Base-by-base conservation (phyloP, 2,113 vertebrate species). In the Petroica traversi region DNA sequence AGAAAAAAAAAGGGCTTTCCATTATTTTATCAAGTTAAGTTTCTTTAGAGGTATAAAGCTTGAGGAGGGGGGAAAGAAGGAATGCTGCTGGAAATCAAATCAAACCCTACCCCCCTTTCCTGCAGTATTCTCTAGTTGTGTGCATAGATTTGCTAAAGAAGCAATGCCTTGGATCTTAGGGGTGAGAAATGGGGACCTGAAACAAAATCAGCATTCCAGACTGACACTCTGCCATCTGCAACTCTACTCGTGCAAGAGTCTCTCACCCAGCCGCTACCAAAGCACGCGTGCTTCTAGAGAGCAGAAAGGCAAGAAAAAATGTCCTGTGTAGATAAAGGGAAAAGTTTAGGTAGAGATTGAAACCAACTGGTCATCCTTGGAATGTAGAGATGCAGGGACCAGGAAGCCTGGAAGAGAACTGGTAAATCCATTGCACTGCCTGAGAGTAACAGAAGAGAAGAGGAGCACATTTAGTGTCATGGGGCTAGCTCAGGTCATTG, bases 401-500 rank as follows among this genome's bases (percentile, higher is more conserved):
- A 2, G 85, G 90, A 95, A 96, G 95, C 96, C 96, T 97, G 95
- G 95, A 97, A 97, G 96, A 97, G 95, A 97, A 97, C 85, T 93
- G 96, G 88, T 96, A 95, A 97, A 84, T 96, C 95, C 94, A 91
- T 6, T 94, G 96, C 88, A 84, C 52, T 93, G 95, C 92, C 94
- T 92, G 92, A 92, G 95, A 86, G 83, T 74, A 91, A 95, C 88
- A 93, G 96, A 96, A 92, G 92, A 96, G 94, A 78, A 95, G 96
- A 97, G 81, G 64, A 89, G 81, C 90, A 89, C 69, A 4, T 96
- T 96, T 95, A 95, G 89, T 73, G 72, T 41, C 89, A 34, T 1
- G 46, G 74, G 93, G 61, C 52, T 59, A 81, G 73, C 38, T 1
- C 64, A 68, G 63, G 64, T 95, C 91, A 82, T 88, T 88, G 91